Base-by-base conservation (phyloP, 2,888 invertebrate genomes). In the Andrena haemorrhoa region DNA sequence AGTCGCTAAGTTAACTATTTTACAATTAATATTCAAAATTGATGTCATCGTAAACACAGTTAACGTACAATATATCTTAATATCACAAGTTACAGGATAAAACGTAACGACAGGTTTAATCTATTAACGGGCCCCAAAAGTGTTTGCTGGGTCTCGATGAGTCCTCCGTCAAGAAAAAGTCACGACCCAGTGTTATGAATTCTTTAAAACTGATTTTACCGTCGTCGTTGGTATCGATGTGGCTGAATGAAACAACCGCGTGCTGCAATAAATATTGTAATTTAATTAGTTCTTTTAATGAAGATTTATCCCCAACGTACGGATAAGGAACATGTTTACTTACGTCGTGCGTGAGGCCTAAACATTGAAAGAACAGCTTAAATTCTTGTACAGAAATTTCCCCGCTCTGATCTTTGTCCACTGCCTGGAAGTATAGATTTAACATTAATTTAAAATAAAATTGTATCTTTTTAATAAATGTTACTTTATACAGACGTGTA, bases 91-190 rank as follows among this genome's bases (percentile, higher is more conserved):
- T 83, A 63, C 41, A 76, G 12, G 53, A 4, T 70, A 20, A 73
- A 70, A 8, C 2, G 29, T 12, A 61, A 31, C 31, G 63, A 73
- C n/a, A 51, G 47, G n/a, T 60, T 91, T 95, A 95, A 86, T 96
- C 94, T 76, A 95, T 95, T 66, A 97, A 94, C 8, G 98, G 97
- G 41, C 98, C 98, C 97, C 97, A 98, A 91, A 98, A 98, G 95
- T 97, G 96, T 94, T 97, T 97, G 89, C 97, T 97, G 80, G 97
- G 96, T 86, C 95, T 95, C 2, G 94, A 95, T 88, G 97, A 96
- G 92, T 98, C 96, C 91, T 97, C 97, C 0, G 97, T 96, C 70
- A 96, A 94, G 94, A 98, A 97, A 93, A 96, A 98, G 85, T 98
- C 97, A 80, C 96, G 96, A 33, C 98, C 98, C 77, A 97, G 95